Evolutionary conservation across 2,888 invertebrate genomes (phyloP), one percentile per base, ranked within the genome.

Genomic region (Trypoxylon attenuatum): DNA sequence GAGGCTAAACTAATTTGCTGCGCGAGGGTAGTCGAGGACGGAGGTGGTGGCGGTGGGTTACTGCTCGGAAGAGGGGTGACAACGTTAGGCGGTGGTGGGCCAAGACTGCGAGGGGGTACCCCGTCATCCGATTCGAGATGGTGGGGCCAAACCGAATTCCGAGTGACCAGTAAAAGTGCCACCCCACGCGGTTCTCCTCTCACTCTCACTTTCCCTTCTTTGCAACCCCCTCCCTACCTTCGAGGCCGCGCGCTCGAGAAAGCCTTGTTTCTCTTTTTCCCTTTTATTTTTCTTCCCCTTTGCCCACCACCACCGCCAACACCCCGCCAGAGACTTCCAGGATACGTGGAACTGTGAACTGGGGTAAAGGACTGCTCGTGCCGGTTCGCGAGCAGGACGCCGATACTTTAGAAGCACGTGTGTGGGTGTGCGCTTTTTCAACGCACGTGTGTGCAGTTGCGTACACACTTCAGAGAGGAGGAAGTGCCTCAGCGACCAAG

Each of bases 1-100:
- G 71, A 78, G 77, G 77, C 78, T 78, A 78, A 78, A 78, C 78
- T 78, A 78, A 78, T 78, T 78, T 78, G 78, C 75, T 62, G 75
- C 59, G 67, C 23, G 75, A 73, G 73, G 75, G 73, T 63, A 61
- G 63, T 61, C 49, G 61, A 55, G n/a, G n/a, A n/a, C n/a, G n/a
- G n/a, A n/a, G n/a, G n/a, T n/a, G n/a, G n/a, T n/a, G n/a, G n/a
- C n/a, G n/a, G n/a, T 62, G 60, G 74, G 69, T 60, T 65, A 56
- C 55, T 60, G 60, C 50, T n/a, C 57, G 67, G 64, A 69, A 73
- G 70, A 60, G 68, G 72, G 76, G 73, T 71, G 76, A 76, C 71
- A 71, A 58, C 71, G 60, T n/a, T n/a, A n/a, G 56, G 51, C 62
- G 57, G 42, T 38, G 49, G 63, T 65, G 63, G 58, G 51, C 47